Conservation (phyloP, 2,113 vertebrate species). For the Alaudala cheleensis region DNA sequence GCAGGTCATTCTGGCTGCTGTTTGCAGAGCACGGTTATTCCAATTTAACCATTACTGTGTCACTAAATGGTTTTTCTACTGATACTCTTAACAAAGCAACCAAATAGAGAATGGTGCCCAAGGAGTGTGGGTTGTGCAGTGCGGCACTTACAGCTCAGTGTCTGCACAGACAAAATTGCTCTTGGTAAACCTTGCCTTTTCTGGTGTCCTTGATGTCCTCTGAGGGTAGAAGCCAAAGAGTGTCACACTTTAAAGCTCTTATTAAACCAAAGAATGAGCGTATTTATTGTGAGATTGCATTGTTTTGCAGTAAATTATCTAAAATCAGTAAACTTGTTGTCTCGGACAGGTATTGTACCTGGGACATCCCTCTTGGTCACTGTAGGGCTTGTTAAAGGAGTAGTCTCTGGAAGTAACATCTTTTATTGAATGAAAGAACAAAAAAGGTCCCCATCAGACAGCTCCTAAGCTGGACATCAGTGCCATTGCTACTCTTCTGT, state of each 20-base stretch:
- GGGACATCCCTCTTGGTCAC: not conserved
- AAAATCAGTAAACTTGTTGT: not conserved
- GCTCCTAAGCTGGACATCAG: not conserved
- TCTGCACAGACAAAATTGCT: not conserved
- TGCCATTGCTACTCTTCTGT: not conserved
- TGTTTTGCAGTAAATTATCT: not conserved
- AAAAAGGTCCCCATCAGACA: not conserved
- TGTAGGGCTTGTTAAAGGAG: not conserved
- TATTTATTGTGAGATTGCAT: not conserved
- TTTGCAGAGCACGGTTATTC: not conserved
- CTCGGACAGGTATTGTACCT: not conserved
- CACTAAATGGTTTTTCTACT: not conserved
- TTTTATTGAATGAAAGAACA: not conserved
- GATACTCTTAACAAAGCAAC: not conserved
- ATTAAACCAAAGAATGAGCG: not conserved
- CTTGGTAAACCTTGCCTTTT: not conserved
- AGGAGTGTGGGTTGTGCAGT: not conserved
- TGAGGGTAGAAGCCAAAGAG: not conserved
- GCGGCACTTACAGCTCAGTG: not conserved
- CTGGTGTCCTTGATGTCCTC: not conserved
- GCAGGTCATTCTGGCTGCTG: not conserved
- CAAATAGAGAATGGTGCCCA: not conserved
- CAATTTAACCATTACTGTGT: not conserved
- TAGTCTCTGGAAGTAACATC: not conserved
- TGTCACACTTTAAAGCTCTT: not conserved